Base-by-base conservation (phyloP, 2,113 vertebrate genomes). In the Sisor rabdophorus region DNA sequence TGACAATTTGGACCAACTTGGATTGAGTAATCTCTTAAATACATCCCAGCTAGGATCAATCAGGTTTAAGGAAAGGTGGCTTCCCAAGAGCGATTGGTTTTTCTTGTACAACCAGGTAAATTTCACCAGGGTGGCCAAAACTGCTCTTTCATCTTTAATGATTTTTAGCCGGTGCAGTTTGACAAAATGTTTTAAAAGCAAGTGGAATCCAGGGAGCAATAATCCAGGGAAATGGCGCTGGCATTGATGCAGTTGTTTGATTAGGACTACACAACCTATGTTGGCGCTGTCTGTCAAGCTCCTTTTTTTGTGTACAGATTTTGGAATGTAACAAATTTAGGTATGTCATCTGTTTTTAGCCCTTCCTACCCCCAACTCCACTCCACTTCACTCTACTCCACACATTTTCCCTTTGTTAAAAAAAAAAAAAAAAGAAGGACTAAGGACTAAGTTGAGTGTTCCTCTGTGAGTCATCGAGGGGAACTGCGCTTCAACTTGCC, bases 271-370 rank as follows among this genome's bases (percentile, higher is more conserved):
- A 17, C 48, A 28, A 0, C 26, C 32, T 36, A 6, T 36, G 32
- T 6, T 3, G 19, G 30, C 22, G 0, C 15, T 60, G 32, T 28
- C 48, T 64, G 61, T 61, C 58, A 26, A 22, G 69, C 47, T 15
- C 11, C 47, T 19, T 30, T 48, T 82, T 82, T 75, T 71, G 44
- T 56, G 56, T 72, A 61, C 30, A 9, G 24, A 71, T 13, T 40
- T 4, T 58, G 77, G 81, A 79, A 73, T 82, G 73, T 74, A 78
- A 71, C 81, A 77, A 79, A 79, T 60, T 44, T 73, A 54, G 55
- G 69, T 63, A 79, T 65, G 55, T 68, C 60, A 36, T 82, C 77
- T 82, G 76, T 73, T 73, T 82, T 40, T 59, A 68, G 30, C 20
- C 7, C 32, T 36, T 7, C 32, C 32, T 36, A 36, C 19, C 4